Conservation (phyloP, 2,113 vertebrate genomes). For the Orthonyx spaldingii region DNA sequence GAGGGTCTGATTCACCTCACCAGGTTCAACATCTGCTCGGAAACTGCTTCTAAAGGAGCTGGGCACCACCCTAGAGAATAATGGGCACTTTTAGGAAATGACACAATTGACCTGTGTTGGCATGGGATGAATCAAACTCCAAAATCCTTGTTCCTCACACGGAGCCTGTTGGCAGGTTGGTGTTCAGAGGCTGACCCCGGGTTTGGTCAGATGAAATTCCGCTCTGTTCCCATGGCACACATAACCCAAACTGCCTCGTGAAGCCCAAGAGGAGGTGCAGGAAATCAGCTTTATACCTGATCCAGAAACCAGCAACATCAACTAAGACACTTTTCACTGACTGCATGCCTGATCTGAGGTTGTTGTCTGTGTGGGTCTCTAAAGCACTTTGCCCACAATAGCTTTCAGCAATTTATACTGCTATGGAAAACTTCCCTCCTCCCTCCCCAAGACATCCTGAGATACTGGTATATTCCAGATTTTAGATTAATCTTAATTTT, state of each 20-base stretch:
- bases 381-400: neutral
- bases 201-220: neutral
- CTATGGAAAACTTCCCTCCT: neutral
- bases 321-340: neutral
- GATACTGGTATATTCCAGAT: too few species aligned
- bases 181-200: neutral
- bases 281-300: neutral
- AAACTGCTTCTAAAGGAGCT: neutral
- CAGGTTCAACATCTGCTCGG: neutral
- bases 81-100: neutral
- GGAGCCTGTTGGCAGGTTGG: neutral
- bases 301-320: neutral
- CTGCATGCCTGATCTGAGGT: neutral
- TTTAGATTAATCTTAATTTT: neutral
- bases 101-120: neutral
- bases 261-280: neutral
- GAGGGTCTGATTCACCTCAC: neutral
- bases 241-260: neutral
- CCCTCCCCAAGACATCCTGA: neutral
- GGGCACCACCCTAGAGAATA: neutral
- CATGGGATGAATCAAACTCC: neutral
- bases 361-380: neutral
- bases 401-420: neutral
- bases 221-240: neutral
- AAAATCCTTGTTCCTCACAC: neutral